Evolutionary conservation across 2,888 invertebrate species (phyloP), one percentile per base, ranked within the genome.

Genomic region (Sphecodes monilicornis): DNA sequence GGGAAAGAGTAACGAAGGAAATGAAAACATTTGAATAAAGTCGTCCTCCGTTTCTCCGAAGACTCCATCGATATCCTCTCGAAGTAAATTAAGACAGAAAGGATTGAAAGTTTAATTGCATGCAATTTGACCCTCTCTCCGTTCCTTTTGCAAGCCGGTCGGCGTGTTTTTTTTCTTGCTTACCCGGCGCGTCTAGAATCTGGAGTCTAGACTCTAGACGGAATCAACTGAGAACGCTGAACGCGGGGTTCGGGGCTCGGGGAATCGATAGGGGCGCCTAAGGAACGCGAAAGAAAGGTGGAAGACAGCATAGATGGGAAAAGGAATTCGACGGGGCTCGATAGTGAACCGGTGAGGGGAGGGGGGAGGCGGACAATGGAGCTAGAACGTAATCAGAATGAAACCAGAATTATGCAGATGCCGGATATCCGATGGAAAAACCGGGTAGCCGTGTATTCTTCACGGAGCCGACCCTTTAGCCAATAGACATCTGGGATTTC

Each of bases 31-130:
- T 89, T 88, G 86, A 86, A 87, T 86, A 86, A 85, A 86, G 85
- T 84, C 85, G 87, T 90, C 82, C 81, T 76, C 43, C 77, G 78
- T 73, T 84, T 41, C 71, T 73, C 26, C 46, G 39, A 68, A 70
- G 77, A 86, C 88, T 85, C 75, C 87, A 87, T 85, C 90, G 90
- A 93, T 90, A 89, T 88, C 84, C 81, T 86, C 85, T 85, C 74
- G 71, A 76, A 86, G 86, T 88, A 90, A 91, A 92, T 91, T 91
- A 91, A 91, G 91, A 91, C 89, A 81, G 86, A 81, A 86, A 88
- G 80, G 89, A 91, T 90, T 91, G 89, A 90, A 92, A 92, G 92
- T 91, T 93, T 92, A 93, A 93, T 93, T 92, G 91, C 90, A 91
- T 91, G 92, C 90, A 92, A 85, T 87, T 91, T 79, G 87, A 85